phyloP scores from a whole-genome alignment of 1,140 invertebrate genomes.

The Contarinia nasturtii region DNA sequence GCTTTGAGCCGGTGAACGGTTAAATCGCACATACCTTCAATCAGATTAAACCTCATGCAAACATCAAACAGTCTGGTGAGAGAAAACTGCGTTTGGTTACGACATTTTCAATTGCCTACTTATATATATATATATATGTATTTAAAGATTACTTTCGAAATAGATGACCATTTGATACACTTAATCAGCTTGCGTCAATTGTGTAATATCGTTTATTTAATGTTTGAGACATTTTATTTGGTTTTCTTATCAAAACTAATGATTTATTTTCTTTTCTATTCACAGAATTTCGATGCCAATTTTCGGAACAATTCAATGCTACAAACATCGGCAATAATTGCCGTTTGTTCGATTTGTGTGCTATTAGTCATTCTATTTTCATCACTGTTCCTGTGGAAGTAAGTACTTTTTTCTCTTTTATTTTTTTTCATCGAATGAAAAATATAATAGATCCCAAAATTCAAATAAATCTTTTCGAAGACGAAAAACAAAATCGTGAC shows the following conservation, averaged over 20 bases:
- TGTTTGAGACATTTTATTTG: neutral
- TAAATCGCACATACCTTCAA: too few species aligned
- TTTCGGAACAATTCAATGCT: constrained; percentile 55
- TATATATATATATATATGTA: too few species aligned
- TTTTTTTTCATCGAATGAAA: neutral
- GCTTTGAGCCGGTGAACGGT: too few species aligned
- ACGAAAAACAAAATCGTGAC: neutral
- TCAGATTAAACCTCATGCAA: too few species aligned
- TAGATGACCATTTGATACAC: too few species aligned
- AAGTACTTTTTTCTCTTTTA: constrained; percentile 26
- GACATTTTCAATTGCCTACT: too few species aligned
- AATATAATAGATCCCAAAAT: neutral
- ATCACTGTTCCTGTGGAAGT: constrained; percentile 62
- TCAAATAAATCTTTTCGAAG: neutral
- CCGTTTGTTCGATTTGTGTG: constrained; percentile 48
- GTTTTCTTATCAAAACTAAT: neutral
- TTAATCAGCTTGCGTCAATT: too few species aligned
- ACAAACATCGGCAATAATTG: constrained; percentile 57
- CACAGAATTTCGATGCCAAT: constrained; percentile 62
- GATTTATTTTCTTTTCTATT: constrained; percentile 13
- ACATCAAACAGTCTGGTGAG: too few species aligned
- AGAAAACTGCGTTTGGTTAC: too few species aligned
- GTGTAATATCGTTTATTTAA: too few species aligned
- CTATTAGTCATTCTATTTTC: constrained; percentile 51
- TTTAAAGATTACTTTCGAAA: too few species aligned